Conservation (phyloP, 2,113 vertebrate genomes). For the Platanista minor region DNA sequence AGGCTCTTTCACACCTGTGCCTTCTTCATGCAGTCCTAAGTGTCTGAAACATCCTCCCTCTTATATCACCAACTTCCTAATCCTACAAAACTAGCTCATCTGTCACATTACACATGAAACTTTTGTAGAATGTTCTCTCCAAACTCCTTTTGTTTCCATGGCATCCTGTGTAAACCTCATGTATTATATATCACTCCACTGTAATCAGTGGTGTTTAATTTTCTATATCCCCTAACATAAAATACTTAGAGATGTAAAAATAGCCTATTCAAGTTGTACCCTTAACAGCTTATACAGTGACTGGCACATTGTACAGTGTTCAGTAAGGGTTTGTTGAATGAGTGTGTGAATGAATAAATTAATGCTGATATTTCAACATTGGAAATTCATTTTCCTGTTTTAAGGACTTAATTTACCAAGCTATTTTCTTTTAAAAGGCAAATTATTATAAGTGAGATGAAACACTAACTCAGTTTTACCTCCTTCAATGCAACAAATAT, state of each 20-base stretch:
- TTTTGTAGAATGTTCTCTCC: not conserved
- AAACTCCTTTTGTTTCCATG: not conserved
- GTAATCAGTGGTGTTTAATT: not conserved
- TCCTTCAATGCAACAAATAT: not conserved
- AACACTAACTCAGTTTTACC: not conserved
- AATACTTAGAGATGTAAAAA: not conserved
- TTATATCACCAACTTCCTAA: not conserved
- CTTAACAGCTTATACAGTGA: not conserved
- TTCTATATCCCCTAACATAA: not conserved
- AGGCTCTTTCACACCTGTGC: not conserved
- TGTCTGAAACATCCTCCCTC: not conserved
- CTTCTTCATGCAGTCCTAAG: not conserved
- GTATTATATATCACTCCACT: not conserved
- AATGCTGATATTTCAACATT: not conserved
- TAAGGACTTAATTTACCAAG: not conserved
- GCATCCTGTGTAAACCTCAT: not conserved
- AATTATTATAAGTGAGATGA: not conserved
- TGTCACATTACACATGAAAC: not conserved
- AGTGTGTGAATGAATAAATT: not conserved
- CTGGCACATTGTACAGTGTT: not conserved
- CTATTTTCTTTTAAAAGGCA: not conserved
- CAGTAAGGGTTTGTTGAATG: not conserved
- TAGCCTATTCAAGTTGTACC: not conserved
- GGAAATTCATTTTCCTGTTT: not conserved
- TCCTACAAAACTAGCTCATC: not conserved